Evolutionary conservation across 2,113 vertebrate species (phyloP).

Genomic region (Thymallus thymallus): DNA sequence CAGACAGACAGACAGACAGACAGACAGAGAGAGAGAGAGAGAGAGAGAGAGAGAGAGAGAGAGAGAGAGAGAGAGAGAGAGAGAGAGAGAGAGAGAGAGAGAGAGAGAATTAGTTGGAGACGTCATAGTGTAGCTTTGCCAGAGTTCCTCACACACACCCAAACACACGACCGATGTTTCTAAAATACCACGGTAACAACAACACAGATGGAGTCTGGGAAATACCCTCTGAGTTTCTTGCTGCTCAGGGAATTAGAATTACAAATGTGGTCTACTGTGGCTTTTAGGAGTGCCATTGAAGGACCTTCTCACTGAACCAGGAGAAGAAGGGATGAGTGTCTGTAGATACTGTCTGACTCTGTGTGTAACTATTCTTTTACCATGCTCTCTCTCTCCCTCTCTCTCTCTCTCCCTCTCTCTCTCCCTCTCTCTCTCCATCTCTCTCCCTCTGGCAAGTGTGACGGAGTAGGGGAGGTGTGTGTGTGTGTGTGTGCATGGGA

Average conservation of each 20-base stretch:
- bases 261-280: neutral
- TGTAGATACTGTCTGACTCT: neutral
- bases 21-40: slow-evolving; percentile 7
- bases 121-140: slow-evolving; percentile 22
- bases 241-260: slow-evolving; percentile 30
- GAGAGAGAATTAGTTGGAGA: slow-evolving; percentile 43
- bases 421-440: neutral
- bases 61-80: too few species aligned
- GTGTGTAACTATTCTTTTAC: neutral
- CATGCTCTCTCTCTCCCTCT: neutral
- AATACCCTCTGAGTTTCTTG: slow-evolving; percentile 50
- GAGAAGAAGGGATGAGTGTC: neutral
- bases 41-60: slow-evolving; percentile 27
- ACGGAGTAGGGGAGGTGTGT: neutral
- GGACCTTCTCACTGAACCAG: neutral
- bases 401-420: neutral
- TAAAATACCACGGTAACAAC: slow-evolving; percentile 63
- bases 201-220: slow-evolving; percentile 57
- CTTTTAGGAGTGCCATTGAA: too few species aligned
- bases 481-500: slow-evolving; percentile 25
- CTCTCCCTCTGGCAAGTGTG: neutral
- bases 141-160: slow-evolving; percentile 7
- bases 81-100: slow-evolving; percentile 19
- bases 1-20: too few species aligned
- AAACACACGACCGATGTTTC: slow-evolving; percentile 62